A percentile compares a stretch with the other conserved stretches of the same genome.
phyloP scores from a whole-genome alignment of 2,113 vertebrate species.

The Emberiza fucata region DNA sequence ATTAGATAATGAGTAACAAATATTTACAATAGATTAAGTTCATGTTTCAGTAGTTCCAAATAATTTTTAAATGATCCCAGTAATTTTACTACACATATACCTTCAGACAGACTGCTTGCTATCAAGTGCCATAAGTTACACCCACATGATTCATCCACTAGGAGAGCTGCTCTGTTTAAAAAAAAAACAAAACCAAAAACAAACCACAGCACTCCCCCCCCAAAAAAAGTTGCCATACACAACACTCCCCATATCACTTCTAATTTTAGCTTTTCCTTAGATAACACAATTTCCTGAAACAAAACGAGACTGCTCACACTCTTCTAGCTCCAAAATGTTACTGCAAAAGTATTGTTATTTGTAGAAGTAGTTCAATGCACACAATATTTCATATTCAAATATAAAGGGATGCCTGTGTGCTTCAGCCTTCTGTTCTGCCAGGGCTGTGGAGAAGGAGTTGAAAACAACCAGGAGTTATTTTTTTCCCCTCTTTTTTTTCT shows the following conservation, averaged over 20 bases:
- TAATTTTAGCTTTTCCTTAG: constrained; percentile 38
- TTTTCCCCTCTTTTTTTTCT: background rate
- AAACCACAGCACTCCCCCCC: too few species aligned
- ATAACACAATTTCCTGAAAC: constrained; percentile 22
- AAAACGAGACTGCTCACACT: background rate
- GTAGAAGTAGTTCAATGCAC: background rate
- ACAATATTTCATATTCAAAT: background rate
- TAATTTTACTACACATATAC: constrained; percentile 9
- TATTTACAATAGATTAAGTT: constrained; percentile 48
- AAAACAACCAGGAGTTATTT: background rate
- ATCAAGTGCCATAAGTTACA: background rate
- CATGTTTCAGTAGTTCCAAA: background rate
- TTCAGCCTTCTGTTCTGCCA: background rate
- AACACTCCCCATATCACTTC: background rate
- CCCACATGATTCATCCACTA: constrained; percentile 48
- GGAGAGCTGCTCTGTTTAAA: background rate
- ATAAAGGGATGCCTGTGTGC: background rate
- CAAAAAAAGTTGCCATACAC: background rate
- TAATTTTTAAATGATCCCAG: constrained; percentile 23
- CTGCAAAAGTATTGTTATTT: background rate
- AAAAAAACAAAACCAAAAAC: background rate
- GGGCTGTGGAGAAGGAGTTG: background rate
- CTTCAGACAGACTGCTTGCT: constrained; percentile 27
- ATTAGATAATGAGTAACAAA: constrained; percentile 22
- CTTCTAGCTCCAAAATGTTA: background rate